Evolutionary conservation across 2,113 vertebrate genomes (phyloP).

Genomic region (Ginglymostoma cirratum): DNA sequence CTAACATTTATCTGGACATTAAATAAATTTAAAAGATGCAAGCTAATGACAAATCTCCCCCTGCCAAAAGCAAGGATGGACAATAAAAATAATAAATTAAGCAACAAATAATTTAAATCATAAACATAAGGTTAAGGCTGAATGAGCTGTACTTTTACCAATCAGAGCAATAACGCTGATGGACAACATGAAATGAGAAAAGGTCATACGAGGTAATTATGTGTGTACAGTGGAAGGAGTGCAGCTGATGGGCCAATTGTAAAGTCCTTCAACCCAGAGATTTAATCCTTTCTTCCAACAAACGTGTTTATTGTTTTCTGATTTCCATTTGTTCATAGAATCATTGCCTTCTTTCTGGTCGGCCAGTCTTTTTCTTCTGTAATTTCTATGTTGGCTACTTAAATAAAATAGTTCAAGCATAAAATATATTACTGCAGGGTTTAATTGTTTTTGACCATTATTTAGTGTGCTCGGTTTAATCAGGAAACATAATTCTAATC

Average conservation of each 20-base stretch:
- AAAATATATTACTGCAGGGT: constrained; percentile 4
- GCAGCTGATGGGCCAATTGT: neutral
- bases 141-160: neutral
- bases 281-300: neutral
- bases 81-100: neutral
- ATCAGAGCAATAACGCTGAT: neutral
- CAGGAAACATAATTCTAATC: constrained; percentile 1
- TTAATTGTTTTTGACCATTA: constrained; percentile 26
- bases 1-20: neutral
- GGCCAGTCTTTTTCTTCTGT: neutral
- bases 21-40: neutral
- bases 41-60: neutral
- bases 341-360: neutral
- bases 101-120: neutral
- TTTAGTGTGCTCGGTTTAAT: neutral
- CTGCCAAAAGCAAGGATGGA: neutral
- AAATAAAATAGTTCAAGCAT: neutral
- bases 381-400: neutral
- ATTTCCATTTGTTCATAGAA: neutral
- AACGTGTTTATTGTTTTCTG: neutral
- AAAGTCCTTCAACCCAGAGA: neutral
- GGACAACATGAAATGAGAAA: neutral
- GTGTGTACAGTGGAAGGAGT: neutral
- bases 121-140: neutral
- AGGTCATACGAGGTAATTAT: neutral